Base-by-base conservation (phyloP, 2,888 invertebrate genomes). In the Ctena decussata region DNA sequence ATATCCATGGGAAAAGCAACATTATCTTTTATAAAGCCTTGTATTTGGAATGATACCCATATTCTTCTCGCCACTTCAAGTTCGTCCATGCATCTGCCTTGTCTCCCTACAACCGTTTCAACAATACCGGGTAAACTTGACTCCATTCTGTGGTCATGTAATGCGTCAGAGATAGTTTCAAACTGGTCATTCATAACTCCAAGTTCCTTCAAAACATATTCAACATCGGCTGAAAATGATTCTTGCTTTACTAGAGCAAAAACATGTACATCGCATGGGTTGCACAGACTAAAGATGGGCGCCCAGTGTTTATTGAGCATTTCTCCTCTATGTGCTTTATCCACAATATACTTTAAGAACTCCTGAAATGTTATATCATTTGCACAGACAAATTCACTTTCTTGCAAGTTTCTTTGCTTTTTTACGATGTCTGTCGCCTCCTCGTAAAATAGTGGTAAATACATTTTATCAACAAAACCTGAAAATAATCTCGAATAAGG, bases 221-320 rank as follows among this genome's bases (percentile, higher is more conserved):
- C 80, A 5, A 80, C 72, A 53, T 84, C 84, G 11, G 35, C 37
- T 1, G 84, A 44, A 46, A 84, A 84, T 0, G 70, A 53, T 72
- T 84, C 80, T 39, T 76, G 79, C 27, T 84, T 84, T 18, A 84
- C 77, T 32, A 84, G 27, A 44, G 73, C 49, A 32, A 39, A 71
- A 0, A 65, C 35, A 60, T 79, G 71, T 15, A 80, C 24, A 6
- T 76, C 53, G 21, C 84, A 84, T 11, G 84, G 84, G 0, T 53
- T 46, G 41, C 84, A 84, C 0, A 80, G 37, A 5, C 60, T 71
- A 21, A 24, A 60, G 8, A 84, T 60, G 0, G 84, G 84, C 18
- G 84, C 72, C 79, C 79, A 84, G 18, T 84, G 84, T 32, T 65
- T 24, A 65, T 84, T 46, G 0, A 84, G 41, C 12, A 21, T 77